Evolutionary conservation across 2,888 invertebrate genomes (phyloP), one percentile per base, ranked within the genome.

Genomic region (Acanthosepion esculentum): DNA sequence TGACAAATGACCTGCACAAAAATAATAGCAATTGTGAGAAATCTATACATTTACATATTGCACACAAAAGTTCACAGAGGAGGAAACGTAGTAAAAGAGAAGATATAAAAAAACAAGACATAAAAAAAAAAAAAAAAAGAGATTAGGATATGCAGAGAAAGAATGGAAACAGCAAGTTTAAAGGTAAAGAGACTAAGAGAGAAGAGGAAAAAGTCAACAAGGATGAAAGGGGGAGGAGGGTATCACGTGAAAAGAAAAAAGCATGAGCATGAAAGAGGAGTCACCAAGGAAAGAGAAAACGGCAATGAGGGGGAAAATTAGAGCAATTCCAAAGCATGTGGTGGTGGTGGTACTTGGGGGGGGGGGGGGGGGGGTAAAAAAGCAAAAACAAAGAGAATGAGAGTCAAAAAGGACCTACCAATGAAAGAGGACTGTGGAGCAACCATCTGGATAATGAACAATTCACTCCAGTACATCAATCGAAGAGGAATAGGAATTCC

Each of bases 381-480:
- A 41, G 6, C 10, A 50, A 50, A 59, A 59, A 1, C 6, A 23
- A 20, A 59, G 20, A 59, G 26, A 23, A 59, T 55, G 55, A 55
- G 55, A 18, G 18, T 18, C 15, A 55, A 5, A 55, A 55, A 55
- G 55, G 59, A 6, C 59, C 33, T 95, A 97, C 97, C 97, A 94
- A 96, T 96, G 95, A 98, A 98, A 1, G 98, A 98, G 3, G 98
- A 98, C 96, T 98, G 98, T 29, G 98, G 98, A 5, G 98, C 98
- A 55, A 98, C 96, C 2, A 98, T 59, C 96, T 98, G 98, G 95
- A 98, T 98, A 23, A 98, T 97, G 29, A 98, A 94, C 64, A 98
- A 97, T 96, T 98, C 98, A 0, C 97, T 97, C 98, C 98, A 98
- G 94, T 98, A 98, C 1, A 98, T 98, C 96, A 98, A 97, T 96